Evolutionary conservation across 2,797 vertebrate genomes (phyloP), one percentile per base, ranked within the genome.

Genomic region (Sebastes ruberrimus): DNA sequence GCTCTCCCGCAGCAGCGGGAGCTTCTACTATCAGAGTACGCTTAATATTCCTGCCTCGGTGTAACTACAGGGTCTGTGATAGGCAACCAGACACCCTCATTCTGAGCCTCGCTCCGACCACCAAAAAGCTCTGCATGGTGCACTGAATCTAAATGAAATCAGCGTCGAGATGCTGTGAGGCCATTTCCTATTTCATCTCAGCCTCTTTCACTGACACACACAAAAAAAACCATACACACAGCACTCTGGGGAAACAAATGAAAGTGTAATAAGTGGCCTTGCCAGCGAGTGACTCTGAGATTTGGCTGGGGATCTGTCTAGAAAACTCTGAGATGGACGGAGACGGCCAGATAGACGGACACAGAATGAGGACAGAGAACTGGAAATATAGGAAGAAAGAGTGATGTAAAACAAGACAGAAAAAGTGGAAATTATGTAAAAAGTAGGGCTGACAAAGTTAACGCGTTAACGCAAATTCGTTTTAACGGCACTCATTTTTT

Each of bases 91-190:
- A 66, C 33, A 32, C 55, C 61, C 11, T 32, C 76, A 6, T 59
- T 70, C 23, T 63, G 42, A 20, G 68, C 68, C 38, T 67, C 49
- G 1, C 28, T 13, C 25, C 4, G 0, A 11, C 27, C 71, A 32
- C 20, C 5, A 27, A 63, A 42, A 33, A 30, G 18, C 79, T 64
- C 68, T 25, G 68, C n/a, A 2, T 16, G 72, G 4, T 52, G 62
- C 74, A 64, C 74, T 38, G 23, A 53, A 86, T 86, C 66, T 62
- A 78, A 86, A 81, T 87, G 5, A 71, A 77, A 86, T 89, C 69
- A 71, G 62, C 23, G 25, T 4, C 0, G 5, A 80, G 61, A 71
- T 49, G 63, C 49, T 4, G 6, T 5, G 10, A 73, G 62, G 66
- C 22, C 59, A 64, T 67, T 64, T 80, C 33, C 59, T 53, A 5